A percentile compares a stretch with the other conserved stretches of the same genome.
phyloP scores from a whole-genome alignment of 92 coral and sea anemone genomes.

The Anthopleura xanthogrammica region DNA sequence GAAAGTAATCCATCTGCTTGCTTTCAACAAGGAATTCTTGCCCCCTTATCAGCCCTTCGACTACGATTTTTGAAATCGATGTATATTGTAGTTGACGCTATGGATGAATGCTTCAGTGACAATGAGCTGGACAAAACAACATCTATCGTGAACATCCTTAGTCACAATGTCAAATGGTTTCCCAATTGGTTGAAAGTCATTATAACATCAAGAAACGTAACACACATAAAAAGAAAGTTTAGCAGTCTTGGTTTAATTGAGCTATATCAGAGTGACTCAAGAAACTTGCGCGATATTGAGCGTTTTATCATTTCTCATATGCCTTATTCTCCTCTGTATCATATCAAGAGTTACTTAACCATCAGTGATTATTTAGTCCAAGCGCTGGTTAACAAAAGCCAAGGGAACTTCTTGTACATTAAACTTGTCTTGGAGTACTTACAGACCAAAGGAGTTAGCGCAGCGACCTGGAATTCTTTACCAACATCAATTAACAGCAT shows the following conservation, averaged over 20 bases:
- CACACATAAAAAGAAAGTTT: slow-evolving; percentile 20
- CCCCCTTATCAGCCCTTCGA: slow-evolving; percentile 57
- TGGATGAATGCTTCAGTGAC: slow-evolving; percentile 70
- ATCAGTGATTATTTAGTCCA: slow-evolving; percentile 7
- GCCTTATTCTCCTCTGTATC: background rate
- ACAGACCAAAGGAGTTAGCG: slow-evolving; percentile 4
- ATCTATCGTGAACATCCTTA: slow-evolving; percentile 51
- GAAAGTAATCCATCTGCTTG: slow-evolving; percentile 64
- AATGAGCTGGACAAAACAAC: slow-evolving; percentile 23
- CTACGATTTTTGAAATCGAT: slow-evolving; percentile 28
- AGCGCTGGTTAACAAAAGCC: slow-evolving; percentile 51
- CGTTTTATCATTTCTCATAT: slow-evolving; percentile 24
- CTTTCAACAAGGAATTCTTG: slow-evolving; percentile 64
- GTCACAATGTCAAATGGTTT: slow-evolving; percentile 42
- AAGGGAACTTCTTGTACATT: slow-evolving; percentile 72
- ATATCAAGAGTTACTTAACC: background rate
- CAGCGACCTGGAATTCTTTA: slow-evolving; percentile 13
- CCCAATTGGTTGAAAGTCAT: slow-evolving; percentile 81
- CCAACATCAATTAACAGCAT: slow-evolving; percentile 67
- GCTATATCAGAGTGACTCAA: slow-evolving; percentile 42
- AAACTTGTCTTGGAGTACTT: slow-evolving; percentile 49
- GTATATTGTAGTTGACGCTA: slow-evolving; percentile 67
- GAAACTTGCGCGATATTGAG: slow-evolving; percentile 64
- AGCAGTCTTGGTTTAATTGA: slow-evolving; percentile 34
- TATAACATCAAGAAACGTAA: slow-evolving; percentile 65